Evolutionary conservation across 2,797 vertebrate genomes (phyloP).

Genomic region (Podargus strigoides): DNA sequence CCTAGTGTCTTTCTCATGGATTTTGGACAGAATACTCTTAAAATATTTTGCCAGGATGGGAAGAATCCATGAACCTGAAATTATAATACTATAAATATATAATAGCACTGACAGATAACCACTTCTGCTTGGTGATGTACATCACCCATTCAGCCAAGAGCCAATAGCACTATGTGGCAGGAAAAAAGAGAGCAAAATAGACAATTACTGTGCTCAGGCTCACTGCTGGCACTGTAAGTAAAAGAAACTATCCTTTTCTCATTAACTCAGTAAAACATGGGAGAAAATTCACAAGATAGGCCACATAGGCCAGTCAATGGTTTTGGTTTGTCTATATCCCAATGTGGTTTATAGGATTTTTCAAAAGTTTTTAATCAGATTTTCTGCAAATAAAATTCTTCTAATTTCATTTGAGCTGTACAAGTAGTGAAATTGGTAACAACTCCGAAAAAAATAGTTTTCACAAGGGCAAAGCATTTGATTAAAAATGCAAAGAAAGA

Average conservation of each 20-base stretch:
- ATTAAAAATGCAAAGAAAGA: neutral
- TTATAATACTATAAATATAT: neutral
- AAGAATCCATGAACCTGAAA: neutral
- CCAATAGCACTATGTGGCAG: neutral
- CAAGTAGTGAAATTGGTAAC: neutral
- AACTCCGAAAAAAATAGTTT: neutral
- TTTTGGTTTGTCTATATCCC: neutral
- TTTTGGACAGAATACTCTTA: neutral
- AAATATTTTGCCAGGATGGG: neutral
- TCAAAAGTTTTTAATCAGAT: neutral
- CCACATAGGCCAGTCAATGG: neutral
- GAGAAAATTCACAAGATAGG: neutral
- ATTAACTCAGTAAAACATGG: neutral
- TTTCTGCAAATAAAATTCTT: neutral
- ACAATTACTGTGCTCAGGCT: neutral
- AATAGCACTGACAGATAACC: neutral
- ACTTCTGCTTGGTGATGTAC: neutral
- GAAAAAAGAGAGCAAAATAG: neutral
- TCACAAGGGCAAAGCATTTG: neutral
- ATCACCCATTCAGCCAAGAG: neutral
- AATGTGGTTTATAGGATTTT: neutral
- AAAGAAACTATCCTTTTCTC: neutral
- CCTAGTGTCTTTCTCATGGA: neutral
- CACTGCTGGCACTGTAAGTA: neutral
- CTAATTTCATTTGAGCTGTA: neutral